Evolutionary conservation across 2,888 invertebrate genomes (phyloP), one percentile per base, ranked within the genome.

Genomic region (Amiota mariae): DNA sequence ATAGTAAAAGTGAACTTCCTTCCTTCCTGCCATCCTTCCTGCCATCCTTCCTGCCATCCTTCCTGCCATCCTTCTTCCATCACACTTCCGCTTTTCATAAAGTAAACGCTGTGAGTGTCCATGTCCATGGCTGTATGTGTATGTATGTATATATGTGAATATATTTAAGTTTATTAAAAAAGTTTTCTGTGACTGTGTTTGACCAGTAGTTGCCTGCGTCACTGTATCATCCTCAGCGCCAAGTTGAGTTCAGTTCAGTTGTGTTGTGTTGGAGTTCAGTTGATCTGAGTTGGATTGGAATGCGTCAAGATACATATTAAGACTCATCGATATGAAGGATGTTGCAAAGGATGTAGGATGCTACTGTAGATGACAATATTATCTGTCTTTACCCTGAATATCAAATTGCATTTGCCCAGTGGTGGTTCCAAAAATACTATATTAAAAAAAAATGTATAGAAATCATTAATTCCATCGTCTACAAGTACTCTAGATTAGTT

Each of bases 111-210:
- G 12, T 63, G 54, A 15, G 46, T 71, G 59, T 20, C 11, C 10
- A 18, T 57, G 15, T 57, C n/a, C n/a, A 15, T 48, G n/a, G n/a
- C n/a, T 66, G 9, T 66, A 48, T 64, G 13, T n/a, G 48, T 66
- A 18, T 63, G 4, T 3, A 46, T 63, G n/a, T 63, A 1, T 48
- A 66, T 13, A 57, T 36, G 36, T 36, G 36, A 2, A 36, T 36
- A 13, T 61, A 61, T 72, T 72, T 72, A 72, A 72, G 66, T 72
- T 64, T 72, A 72, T 72, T 72, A 72, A 66, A 72, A 72, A 72
- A 72, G 66, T 72, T 72, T 72, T 36, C 36, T 36, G 36, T 36
- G 36, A 36, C 36, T 36, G 36, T 36, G 8, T 36, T 36, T 36
- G 36, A 36, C 36, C 36, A 36, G 36, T 36, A 36, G 36, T 36